Evolutionary conservation across 2,797 vertebrate species (phyloP).

Genomic region (Sebastes aleutianus): DNA sequence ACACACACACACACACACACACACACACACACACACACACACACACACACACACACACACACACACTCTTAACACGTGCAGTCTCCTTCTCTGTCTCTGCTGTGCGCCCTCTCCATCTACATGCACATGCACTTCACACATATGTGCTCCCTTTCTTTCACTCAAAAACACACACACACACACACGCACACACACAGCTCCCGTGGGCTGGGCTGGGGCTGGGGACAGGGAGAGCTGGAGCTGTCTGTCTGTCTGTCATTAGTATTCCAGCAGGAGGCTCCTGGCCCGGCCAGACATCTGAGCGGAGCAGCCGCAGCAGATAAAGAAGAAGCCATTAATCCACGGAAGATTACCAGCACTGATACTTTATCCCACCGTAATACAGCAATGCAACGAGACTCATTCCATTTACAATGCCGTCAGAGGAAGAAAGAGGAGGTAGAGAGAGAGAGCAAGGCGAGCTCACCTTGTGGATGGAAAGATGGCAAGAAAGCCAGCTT

Average conservation of each 20-base stretch:
- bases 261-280: conserved; percentile 96
- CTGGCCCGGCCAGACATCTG: conserved; percentile 96
- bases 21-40: background rate
- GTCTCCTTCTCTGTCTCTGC: conserved; percentile 49
- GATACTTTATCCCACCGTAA: conserved; percentile 97
- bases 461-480: conserved; percentile 79
- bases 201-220: conserved; percentile 57
- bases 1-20: background rate
- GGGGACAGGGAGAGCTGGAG: conserved; percentile 71
- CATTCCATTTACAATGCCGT: conserved; percentile 82
- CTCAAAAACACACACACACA: conserved; percentile 18
- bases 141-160: conserved; percentile 54
- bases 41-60: conserved; percentile 8
- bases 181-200: conserved; percentile 30
- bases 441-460: conserved; percentile 22
- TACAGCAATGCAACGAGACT: conserved; percentile 94
- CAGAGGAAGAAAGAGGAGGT: conserved; percentile 64
- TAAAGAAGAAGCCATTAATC: conserved; percentile 99
- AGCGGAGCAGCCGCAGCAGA: conserved; percentile 95
- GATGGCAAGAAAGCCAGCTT: conserved; percentile 58
- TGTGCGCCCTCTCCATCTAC: conserved; percentile 39
- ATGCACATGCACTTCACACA: conserved; percentile 68
- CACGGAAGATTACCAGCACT: conserved; percentile 97
- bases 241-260: conserved; percentile 86
- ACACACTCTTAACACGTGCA: conserved; percentile 17